Percentiles rank a stretch among this genome's conserved stretches.
phyloP scores from a whole-genome alignment of 2,797 vertebrate species.

The Geotria australis region DNA sequence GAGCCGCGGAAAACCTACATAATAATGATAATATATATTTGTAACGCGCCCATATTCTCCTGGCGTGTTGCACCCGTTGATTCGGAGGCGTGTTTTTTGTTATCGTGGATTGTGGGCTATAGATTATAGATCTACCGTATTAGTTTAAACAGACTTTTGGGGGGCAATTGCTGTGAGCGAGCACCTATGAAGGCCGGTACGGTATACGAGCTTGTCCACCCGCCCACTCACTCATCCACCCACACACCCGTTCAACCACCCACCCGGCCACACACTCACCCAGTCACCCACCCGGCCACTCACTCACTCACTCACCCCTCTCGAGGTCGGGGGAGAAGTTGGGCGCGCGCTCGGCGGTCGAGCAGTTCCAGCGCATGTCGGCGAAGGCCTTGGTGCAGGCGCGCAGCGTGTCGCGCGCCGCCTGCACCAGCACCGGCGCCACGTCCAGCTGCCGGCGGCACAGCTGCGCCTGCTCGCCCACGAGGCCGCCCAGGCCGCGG shows the following conservation, averaged over 20 bases:
- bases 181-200: no score
- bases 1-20: no score
- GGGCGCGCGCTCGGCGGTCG: constrained; percentile 48
- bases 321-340: constrained; percentile 77
- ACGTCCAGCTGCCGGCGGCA: constrained; percentile 87
- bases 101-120: no score
- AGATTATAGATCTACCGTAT: no score
- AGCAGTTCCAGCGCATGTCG: constrained; percentile 97
- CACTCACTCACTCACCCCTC: constrained; percentile 28
- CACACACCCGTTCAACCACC: no score
- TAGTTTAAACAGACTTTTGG: no score
- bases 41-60: no score
- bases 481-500: constrained; percentile 61
- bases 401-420: constrained; percentile 60
- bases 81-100: no score
- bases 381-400: constrained; percentile 68
- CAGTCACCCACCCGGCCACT: neutral
- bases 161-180: no score
- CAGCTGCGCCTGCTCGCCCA: constrained; percentile 73
- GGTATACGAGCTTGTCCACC: no score
- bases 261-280: neutral
- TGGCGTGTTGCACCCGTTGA: no score
- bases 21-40: no score
- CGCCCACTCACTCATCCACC: neutral
- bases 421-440: constrained; percentile 72